Percentiles rank a stretch among this genome's conserved stretches.
Evolutionary conservation across 53 echinoderm and acorn worm genomes (phyloP).

Genomic region (Paracentrotus lividus): DNA sequence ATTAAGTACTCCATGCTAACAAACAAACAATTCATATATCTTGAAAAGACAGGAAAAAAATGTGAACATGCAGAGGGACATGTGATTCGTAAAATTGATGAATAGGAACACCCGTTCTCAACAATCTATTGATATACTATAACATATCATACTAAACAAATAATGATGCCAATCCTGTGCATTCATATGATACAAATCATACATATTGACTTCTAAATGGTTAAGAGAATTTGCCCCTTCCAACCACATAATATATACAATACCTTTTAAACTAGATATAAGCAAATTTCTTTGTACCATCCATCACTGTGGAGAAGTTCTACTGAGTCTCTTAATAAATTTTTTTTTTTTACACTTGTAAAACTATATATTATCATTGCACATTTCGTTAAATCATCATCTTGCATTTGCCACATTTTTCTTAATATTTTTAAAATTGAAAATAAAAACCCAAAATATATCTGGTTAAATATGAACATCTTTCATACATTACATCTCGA

Average conservation of each 20-base stretch:
- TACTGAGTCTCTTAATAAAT: too few species aligned
- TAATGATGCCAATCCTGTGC: not conserved
- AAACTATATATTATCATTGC: slow-evolving; percentile 22
- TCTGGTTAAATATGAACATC: not conserved
- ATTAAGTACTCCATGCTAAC: too few species aligned
- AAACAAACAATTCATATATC: too few species aligned
- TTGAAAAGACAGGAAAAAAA: too few species aligned
- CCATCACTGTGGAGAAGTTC: not conserved
- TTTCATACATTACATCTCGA: not conserved
- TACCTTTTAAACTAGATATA: not conserved
- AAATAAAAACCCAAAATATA: slow-evolving; percentile 5
- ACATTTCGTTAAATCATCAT: not conserved
- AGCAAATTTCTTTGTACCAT: not conserved
- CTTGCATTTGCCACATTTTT: not conserved
- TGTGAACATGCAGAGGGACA: too few species aligned
- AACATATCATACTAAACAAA: not conserved
- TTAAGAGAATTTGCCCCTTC: not conserved
- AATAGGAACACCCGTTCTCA: too few species aligned
- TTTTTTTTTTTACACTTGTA: not conserved
- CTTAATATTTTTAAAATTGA: not conserved
- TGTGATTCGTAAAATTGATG: too few species aligned
- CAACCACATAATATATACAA: not conserved
- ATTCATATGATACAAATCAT: not conserved
- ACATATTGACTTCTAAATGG: not conserved
- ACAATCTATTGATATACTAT: too few species aligned